phyloP scores from a whole-genome alignment of 35 echinoderm and acorn worm species.

The Ptychodera flava region DNA sequence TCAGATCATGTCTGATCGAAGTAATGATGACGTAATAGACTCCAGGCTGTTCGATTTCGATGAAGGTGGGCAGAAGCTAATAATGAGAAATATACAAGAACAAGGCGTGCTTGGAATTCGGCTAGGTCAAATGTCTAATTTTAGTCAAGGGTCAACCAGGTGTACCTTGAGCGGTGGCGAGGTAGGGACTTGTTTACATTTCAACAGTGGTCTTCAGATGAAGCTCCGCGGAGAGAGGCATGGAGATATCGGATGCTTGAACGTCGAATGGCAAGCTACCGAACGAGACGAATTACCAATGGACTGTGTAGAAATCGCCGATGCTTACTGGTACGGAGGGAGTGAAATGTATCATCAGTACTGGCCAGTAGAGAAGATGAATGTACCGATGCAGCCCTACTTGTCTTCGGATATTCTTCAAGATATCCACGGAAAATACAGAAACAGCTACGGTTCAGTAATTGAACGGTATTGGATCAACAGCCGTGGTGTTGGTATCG shows the following conservation, averaged over 20 bases:
- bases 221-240: conserved; percentile 18
- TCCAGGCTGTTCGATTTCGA: no score
- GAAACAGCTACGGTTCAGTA: conserved; percentile 64
- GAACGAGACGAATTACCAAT: conserved; percentile 4
- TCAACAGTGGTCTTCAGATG: background rate
- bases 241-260: conserved; percentile 27
- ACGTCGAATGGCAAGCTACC: conserved; percentile 41
- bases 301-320: conserved; percentile 64
- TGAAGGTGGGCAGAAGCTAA: background rate
- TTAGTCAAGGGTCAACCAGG: background rate
- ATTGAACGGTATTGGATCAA: conserved; percentile 86
- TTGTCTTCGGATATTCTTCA: conserved; percentile 37
- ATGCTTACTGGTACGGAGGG: conserved; percentile 92
- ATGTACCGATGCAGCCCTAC: conserved; percentile 55
- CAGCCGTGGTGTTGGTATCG: conserved; percentile 60
- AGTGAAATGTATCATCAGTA: conserved; percentile 59
- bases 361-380: conserved; percentile 78
- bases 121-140: background rate
- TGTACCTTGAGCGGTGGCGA: background rate
- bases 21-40: no score
- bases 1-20: no score
- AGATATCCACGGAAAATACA: conserved; percentile 8
- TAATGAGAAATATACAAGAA: no score
- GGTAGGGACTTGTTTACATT: background rate
- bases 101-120: background rate